phyloP scores from a whole-genome alignment of 2,797 vertebrate species.

The Antrozous pallidus region DNA sequence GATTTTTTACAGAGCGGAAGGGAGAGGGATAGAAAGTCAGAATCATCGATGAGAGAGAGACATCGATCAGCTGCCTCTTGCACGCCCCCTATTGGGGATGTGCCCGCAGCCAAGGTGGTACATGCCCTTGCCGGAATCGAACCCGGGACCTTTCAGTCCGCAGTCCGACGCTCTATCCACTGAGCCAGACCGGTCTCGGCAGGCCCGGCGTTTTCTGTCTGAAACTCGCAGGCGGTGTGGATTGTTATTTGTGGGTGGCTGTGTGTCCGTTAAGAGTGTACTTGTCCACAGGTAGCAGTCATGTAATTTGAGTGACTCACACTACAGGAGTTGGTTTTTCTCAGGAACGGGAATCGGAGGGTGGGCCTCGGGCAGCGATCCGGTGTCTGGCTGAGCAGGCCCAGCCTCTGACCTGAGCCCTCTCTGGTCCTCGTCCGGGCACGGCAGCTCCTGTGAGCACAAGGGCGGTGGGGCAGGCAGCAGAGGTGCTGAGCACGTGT shows the following conservation, averaged over 20 bases:
- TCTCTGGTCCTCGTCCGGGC: not conserved
- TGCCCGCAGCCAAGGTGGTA: too few species aligned
- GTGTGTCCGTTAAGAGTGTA: not conserved
- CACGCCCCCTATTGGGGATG: too few species aligned
- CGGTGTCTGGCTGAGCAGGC: not conserved
- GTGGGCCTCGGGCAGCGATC: not conserved
- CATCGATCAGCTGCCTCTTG: too few species aligned
- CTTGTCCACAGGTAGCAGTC: not conserved
- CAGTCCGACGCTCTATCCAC: too few species aligned
- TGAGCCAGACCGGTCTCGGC: too few species aligned
- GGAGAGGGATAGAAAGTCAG: too few species aligned
- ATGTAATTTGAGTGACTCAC: not conserved
- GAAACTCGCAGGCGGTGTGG: not conserved
- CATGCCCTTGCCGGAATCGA: too few species aligned
- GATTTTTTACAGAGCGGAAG: too few species aligned
- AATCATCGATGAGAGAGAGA: too few species aligned
- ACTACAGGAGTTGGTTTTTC: not conserved
- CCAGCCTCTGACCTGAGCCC: not conserved
- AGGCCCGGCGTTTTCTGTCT: not conserved
- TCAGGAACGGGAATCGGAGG: not conserved
- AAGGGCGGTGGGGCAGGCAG: not conserved
- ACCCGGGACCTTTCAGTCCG: too few species aligned
- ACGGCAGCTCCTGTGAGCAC: not conserved
- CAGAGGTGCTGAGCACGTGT: fast-evolving
- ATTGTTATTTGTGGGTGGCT: not conserved